Base-by-base conservation (phyloP, 2,113 vertebrate species). In the Halichoeres trimaculatus region DNA sequence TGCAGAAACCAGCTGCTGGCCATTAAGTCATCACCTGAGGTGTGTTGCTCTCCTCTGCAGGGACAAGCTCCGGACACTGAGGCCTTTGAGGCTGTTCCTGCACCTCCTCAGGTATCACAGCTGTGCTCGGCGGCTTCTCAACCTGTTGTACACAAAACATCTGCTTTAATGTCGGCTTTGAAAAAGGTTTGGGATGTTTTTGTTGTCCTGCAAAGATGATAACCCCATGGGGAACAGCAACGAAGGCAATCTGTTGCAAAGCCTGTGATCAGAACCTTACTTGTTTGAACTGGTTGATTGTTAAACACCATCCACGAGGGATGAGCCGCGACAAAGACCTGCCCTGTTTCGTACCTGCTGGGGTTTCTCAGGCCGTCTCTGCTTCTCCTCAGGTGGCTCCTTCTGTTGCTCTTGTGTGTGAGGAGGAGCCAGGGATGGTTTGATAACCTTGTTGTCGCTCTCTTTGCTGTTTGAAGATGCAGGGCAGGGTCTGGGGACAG, bases 21-120 rank as follows among this genome's bases (percentile, higher is more conserved):
- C 19, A 54, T 55, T 57, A 16, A 13, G 13, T 60, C 35, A 87
- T 88, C 50, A 96, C 95, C 94, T 95, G 93, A 0, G 93, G 84
- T 41, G 93, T 81, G 24, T 94, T 93, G 60, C 94, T 95, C 68
- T 96, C 95, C 11, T 85, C 77, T 0, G 94, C 94, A 36, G 95
- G 94, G 22, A 93, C 92, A 71, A 94, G 93, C 65, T 97, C 95
- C 1, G 95, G 95, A 30, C 94, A 94, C 71, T 93, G 95, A 66
- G 96, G 95, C 88, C 94, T 95, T 82, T 91, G 88, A 0, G 91
- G 92, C 89, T 95, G 94, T 56, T 97, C 96, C 20, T 74, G 68
- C 36, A 90, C 75, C 8, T 94, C 91, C 51, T 96, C 95, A 82
- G 95, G 93, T 50, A 93, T 91, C 93, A 43, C 50, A 8, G 68